A percentile compares a stretch with the other conserved stretches of the same genome.
Conservation (phyloP, 2,113 vertebrate genomes). For the Ailuropoda melanoleuca region DNA sequence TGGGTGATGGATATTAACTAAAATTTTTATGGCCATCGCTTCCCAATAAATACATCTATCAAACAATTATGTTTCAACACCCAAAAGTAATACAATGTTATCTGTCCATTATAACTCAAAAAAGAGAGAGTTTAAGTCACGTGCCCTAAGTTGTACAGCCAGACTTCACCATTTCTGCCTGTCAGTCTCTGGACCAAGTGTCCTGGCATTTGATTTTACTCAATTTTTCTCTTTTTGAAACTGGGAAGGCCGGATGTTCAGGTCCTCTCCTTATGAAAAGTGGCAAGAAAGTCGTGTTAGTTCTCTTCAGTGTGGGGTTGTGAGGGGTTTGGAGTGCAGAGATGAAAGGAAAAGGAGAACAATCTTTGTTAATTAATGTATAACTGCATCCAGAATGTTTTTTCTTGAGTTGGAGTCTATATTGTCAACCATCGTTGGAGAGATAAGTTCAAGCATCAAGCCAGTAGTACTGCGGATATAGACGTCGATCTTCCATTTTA, state of each 20-base stretch:
- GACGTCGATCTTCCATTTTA: neutral
- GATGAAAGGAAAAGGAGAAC: neutral
- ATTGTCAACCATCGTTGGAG: neutral
- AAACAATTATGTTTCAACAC: neutral
- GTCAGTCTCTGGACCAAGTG: neutral
- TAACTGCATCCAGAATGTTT: neutral
- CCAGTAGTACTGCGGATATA: accelerated
- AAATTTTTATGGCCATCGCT: neutral
- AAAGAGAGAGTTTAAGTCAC: neutral
- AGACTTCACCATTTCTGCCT: neutral
- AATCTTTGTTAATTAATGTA: neutral
- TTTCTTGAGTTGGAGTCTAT: neutral
- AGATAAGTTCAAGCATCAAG: neutral
- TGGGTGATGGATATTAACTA: neutral
- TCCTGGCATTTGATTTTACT: neutral
- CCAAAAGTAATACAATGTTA: neutral
- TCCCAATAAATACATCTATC: neutral
- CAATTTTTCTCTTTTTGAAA: neutral
- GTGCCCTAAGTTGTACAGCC: neutral
- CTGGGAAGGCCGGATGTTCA: neutral
- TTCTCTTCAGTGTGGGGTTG: neutral
- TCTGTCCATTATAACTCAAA: neutral
- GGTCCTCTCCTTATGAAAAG: neutral
- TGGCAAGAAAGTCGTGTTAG: neutral
- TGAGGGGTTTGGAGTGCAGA: neutral